Evolutionary conservation across 2,888 invertebrate genomes (phyloP), one percentile per base, ranked within the genome.

Genomic region (Lissocephala sabroskyi): DNA sequence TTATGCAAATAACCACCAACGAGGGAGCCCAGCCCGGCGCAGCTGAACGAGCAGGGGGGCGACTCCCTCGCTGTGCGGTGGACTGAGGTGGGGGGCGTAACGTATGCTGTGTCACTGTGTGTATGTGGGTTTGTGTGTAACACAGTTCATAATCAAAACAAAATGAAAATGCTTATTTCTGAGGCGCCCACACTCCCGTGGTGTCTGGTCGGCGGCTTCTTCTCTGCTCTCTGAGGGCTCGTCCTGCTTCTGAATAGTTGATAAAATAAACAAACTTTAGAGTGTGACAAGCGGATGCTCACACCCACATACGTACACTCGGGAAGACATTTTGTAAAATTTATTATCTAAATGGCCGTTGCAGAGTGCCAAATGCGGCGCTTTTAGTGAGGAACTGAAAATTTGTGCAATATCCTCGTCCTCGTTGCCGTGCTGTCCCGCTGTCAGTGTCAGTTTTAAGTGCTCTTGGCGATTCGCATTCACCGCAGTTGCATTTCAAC

Each of bases 241-340:
- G 35, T 9, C 35, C 16, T 2, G 10, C 14, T 35, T 14, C 13
- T 1, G 14, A 2, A 35, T 3, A 35, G 35, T 50, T 44, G 45
- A 63, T 56, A 62, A 61, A 71, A 48, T 48, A 35, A 19, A 18
- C 35, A 42, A 45, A 51, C 41, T 36, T 53, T 43, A 35, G 49
- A 52, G 62, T 44, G 67, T 71, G 75, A 71, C 70, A 71, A 52
- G 54, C 71, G 70, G 70, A 71, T 65, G 65, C 58, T 60, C 62
- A 67, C 56, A 65, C 65, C 60, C 62, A 68, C 58, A 70, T 65
- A 65, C 65, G 71, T 67, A 57, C 65, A 62, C 61, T 55, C 54
- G 58, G 59, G 63, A 62, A 49, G 61, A 59, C 61, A 71, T 33
- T 65, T 61, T 59, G 48, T 70, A 58, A 52, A 71, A 75, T 67